phyloP scores from a whole-genome alignment of 2,113 vertebrate species.

The Eulacestoma nigropectus region DNA sequence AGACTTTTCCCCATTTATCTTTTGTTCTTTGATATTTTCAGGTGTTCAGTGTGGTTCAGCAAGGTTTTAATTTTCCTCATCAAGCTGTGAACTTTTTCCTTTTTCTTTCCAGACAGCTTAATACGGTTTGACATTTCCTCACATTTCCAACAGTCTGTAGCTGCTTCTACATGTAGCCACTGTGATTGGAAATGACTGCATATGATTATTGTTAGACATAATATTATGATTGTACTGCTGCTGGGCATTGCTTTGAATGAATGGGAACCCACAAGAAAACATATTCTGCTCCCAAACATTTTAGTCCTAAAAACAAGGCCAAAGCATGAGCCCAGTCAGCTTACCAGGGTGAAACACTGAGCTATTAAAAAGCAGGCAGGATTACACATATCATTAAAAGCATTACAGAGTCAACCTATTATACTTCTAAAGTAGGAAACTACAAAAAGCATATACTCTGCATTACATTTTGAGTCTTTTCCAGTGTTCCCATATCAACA shows the following conservation, averaged over 20 bases:
- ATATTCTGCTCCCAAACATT: conserved; percentile 1
- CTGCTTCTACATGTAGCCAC: not conserved
- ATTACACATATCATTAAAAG: not conserved
- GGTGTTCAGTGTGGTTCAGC: not conserved
- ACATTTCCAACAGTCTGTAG: conserved; percentile 14
- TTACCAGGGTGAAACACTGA: not conserved
- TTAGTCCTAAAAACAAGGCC: not conserved
- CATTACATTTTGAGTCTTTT: not conserved
- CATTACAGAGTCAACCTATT: not conserved
- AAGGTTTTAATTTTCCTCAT: conserved; percentile 56
- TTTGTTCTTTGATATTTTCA: conserved; percentile 47
- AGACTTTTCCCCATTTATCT: conserved; percentile 19
- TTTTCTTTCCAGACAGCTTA: conserved; percentile 29
- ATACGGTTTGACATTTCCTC: conserved; percentile 28
- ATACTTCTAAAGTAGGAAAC: not conserved
- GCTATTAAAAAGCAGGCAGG: not conserved
- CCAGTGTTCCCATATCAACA: not conserved
- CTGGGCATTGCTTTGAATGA: conserved; percentile 30
- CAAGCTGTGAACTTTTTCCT: conserved; percentile 29
- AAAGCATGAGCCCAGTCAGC: not conserved
- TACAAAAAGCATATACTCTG: not conserved
- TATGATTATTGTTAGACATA: conserved; percentile 40
- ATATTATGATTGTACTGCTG: conserved; percentile 36
- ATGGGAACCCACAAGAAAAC: not conserved
- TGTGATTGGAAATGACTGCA: conserved; percentile 49